Percentiles rank a stretch among this genome's conserved stretches.
These are phyloP conservation scores for Nycticorax nycticorax DNA, from an alignment of 2,113 vertebrate species.

Conservation along the genomic window DNA sequence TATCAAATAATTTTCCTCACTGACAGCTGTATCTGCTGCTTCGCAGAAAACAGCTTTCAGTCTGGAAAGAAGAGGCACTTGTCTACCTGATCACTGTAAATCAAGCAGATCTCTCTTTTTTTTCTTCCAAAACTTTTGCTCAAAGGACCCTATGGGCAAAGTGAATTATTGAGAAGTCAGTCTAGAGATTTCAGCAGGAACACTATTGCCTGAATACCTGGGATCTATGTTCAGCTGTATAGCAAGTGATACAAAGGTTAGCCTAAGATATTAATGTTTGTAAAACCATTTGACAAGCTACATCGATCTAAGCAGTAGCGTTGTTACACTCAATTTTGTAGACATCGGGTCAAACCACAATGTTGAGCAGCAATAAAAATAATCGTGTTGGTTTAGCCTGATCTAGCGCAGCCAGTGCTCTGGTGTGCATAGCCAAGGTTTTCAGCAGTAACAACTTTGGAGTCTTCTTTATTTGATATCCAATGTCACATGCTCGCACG, in stretches of 20 bases:
- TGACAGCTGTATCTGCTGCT: slow-evolving; percentile 33
- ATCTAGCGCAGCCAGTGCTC: background rate
- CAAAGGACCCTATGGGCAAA: background rate
- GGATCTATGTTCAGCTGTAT: background rate
- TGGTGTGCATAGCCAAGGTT: background rate
- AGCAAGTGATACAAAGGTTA: background rate
- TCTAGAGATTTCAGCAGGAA: background rate
- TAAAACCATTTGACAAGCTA: background rate
- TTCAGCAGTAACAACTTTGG: background rate
- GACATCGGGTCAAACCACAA: background rate
- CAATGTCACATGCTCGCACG: background rate
- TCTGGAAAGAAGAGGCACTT: background rate
- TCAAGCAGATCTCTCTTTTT: background rate
- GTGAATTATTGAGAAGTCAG: background rate
- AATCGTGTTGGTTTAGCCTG: background rate
- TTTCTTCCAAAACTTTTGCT: background rate
- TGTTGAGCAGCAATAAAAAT: background rate
- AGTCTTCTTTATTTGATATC: background rate
- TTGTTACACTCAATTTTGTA: background rate
- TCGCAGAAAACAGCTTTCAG: background rate
- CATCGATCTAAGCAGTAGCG: background rate
- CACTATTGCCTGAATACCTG: fast-evolving
- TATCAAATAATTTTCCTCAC: slow-evolving; percentile 25
- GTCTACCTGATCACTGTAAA: background rate
- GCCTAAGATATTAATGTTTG: background rate